Percentiles rank a stretch among this genome's conserved stretches.
Evolutionary conservation across 2,888 invertebrate genomes (phyloP).

Genomic region (Pelosia muscerda): DNA sequence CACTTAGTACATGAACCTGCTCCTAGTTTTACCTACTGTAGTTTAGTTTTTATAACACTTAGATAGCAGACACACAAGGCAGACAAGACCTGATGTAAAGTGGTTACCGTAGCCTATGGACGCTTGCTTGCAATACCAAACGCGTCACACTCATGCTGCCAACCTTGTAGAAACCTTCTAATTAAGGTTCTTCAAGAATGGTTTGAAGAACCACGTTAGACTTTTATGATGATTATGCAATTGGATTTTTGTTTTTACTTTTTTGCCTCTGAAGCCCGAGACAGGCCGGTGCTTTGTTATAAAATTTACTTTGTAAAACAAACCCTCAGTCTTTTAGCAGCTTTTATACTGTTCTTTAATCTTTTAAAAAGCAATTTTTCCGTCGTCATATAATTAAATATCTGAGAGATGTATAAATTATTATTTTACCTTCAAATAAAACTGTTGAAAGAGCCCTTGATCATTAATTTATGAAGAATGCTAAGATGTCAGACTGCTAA

Average conservation of each 20-base stretch:
- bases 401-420: conserved; percentile 3
- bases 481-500: neutral
- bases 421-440: neutral
- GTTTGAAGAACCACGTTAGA: too few relatives aligned
- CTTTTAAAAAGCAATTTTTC: neutral
- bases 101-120: too few relatives aligned
- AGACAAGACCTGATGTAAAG: too few relatives aligned
- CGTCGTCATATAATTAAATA: conserved; percentile 3
- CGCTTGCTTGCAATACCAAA: too few relatives aligned
- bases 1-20: neutral
- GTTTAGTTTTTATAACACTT: too few relatives aligned
- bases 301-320: neutral
- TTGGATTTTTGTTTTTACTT: neutral
- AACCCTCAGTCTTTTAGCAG: neutral
- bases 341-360: neutral
- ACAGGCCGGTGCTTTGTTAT: neutral
- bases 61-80: too few relatives aligned
- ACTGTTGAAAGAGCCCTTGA: neutral
- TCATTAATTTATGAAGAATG: conserved; percentile 7
- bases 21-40: too few relatives aligned
- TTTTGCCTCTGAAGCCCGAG: neutral
- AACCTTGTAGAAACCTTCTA: too few relatives aligned
- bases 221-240: neutral
- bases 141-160: too few relatives aligned
- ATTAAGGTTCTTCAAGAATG: too few relatives aligned